Conservation (phyloP, 1,140 invertebrate genomes). For the Drosophila watanabei region DNA sequence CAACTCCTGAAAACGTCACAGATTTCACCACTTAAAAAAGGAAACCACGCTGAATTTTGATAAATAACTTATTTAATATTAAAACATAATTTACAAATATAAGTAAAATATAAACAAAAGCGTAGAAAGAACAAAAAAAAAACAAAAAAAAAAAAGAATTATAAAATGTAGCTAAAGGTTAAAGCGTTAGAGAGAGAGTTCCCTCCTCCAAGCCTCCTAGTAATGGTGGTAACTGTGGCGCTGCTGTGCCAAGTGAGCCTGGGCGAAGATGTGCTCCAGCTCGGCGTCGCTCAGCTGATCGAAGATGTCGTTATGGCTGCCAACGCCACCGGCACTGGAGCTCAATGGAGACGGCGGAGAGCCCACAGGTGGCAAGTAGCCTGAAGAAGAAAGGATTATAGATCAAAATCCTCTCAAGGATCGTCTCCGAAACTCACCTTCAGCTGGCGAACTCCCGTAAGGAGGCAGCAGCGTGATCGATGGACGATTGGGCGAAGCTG, state of each 20-base stretch:
- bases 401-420: background rate
- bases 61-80: conserved; percentile 79
- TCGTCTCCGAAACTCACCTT: conserved; percentile 44
- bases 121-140: conserved; percentile 33
- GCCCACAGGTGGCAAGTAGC: conserved; percentile 69
- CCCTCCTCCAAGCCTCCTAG: conserved; percentile 22
- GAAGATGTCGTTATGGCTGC: conserved; percentile 62
- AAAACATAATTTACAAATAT: conserved; percentile 59
- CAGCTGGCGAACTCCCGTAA: conserved; percentile 71
- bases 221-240: conserved; percentile 58
- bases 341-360: conserved; percentile 42
- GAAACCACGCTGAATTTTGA: conserved; percentile 1
- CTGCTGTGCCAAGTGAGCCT: conserved; percentile 68
- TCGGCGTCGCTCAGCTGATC: conserved; percentile 77
- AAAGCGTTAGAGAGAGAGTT: too few relatives aligned
- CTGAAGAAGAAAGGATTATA: conserved; percentile 19
- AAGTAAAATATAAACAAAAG: conserved; percentile 10
- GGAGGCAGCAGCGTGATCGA: conserved; percentile 74
- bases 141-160: conserved; percentile 26
- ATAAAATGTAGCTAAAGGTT: conserved; percentile 19
- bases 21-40: background rate
- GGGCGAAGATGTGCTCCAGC: conserved; percentile 79
- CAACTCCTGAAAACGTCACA: background rate
- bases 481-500: conserved; percentile 59
- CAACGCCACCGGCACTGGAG: conserved; percentile 14